These are phyloP conservation scores for Leucophora obtusa DNA, from an alignment of 2,888 invertebrate species.

Conservation along the genomic window DNA sequence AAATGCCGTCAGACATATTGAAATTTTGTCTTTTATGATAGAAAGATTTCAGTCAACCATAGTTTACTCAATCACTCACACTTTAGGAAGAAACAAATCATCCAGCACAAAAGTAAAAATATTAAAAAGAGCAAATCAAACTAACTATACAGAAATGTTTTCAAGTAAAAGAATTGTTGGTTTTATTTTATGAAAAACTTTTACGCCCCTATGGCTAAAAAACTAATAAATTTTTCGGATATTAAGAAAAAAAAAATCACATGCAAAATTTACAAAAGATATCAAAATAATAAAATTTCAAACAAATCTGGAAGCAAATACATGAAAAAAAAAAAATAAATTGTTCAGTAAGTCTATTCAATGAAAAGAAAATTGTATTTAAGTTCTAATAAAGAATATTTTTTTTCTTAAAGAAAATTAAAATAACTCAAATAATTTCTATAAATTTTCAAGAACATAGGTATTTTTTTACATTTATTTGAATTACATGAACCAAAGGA, in stretches of 20 bases:
- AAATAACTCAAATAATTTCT: background rate
- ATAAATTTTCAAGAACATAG: slow-evolving; percentile 6
- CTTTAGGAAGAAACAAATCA: slow-evolving; percentile 48
- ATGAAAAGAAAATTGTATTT: background rate
- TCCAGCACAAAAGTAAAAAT: slow-evolving; percentile 38
- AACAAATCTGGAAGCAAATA: background rate
- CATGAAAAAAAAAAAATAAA: background rate
- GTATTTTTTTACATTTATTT: background rate
- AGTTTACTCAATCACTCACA: slow-evolving; percentile 2
- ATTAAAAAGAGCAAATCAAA: slow-evolving; percentile 51
- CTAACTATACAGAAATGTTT: slow-evolving; percentile 47
- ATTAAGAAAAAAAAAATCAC: slow-evolving; percentile 54
- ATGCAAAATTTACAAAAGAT: slow-evolving; percentile 19
- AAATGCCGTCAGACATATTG: slow-evolving; percentile 63
- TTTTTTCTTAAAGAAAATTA: background rate
- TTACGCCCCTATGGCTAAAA: slow-evolving; percentile 62
- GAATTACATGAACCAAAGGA: slow-evolving; percentile 43
- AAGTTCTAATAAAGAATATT: background rate
- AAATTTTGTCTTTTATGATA: slow-evolving; percentile 58
- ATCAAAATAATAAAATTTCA: slow-evolving; percentile 11
- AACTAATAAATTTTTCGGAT: slow-evolving; percentile 60
- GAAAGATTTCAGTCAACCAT: slow-evolving; percentile 47
- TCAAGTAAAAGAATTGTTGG: slow-evolving; percentile 40
- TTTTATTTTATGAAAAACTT: slow-evolving; percentile 58
- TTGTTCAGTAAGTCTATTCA: background rate